Base-by-base conservation (phyloP, 2,113 vertebrate species). In the Falcunculus frontatus region DNA sequence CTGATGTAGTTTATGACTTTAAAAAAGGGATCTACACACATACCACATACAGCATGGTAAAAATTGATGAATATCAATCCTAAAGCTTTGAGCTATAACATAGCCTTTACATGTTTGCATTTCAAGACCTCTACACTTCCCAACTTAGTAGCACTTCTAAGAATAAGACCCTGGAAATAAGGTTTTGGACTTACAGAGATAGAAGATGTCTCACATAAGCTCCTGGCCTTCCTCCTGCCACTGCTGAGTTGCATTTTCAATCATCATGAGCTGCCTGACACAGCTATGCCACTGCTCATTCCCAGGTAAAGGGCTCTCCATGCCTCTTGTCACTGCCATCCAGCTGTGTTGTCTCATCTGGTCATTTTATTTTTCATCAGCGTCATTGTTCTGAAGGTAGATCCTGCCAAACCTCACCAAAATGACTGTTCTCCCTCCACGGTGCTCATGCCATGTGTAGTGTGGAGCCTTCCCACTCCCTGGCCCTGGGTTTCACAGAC, bases 251-350 rank as follows among this genome's bases (percentile, higher is more conserved):
- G 22, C 16, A 37, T 30, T 74, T 92, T 44, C 65, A 22, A 1
- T 35, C 27, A 0, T 4, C 20, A 33, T n/a, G 80, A 73, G 46
- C 62, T 76, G 46, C 47, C 52, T 0, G 0, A 10, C 16, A 15
- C 0, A 0, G 37, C 46, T 70, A 29, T 46, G 52, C 62, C 5
- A 2, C 47, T 52, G 57, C 44, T 62, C 21, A 3, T 50, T 47
- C 59, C 80, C 42, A 3, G 26, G 39, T 23, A 11, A 65, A 60
- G 25, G 1, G 2, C 29, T 62, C 70, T 68, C 74, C 37, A 32
- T 15, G 33, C 44, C 25, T 55, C 35, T 13, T 39, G 47, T 55
- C 13, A 0, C 30, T 49, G 33, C 64, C 47, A 16, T 11, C 50
- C 9, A 2, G 72, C 60, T 69, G 37, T 21, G 32, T 5, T n/a